These are phyloP conservation scores for Mus musculus DNA, from an alignment of 2,113 vertebrate genomes.

Conservation along the genomic window GRCm39 chr8:63198001-63198500, in stretches of 20 bases:
- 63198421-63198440: background rate
- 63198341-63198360: background rate
- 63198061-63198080: background rate
- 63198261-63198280: too few species aligned
- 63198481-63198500: background rate
- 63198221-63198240: background rate
- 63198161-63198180: background rate
- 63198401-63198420: background rate
- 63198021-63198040: background rate
- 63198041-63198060: background rate
- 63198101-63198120: background rate
- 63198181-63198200: background rate
- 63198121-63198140: background rate
- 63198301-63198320: background rate
- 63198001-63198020: background rate
- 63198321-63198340: background rate
- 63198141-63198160: background rate
- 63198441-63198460: background rate
- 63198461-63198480: background rate
- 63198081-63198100: background rate
- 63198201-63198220: background rate
- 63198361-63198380: background rate
- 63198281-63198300: background rate
- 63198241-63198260: background rate
- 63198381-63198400: background rate